Evolutionary conservation across 2,113 vertebrate genomes (phyloP), one percentile per base, ranked within the genome.

Genomic region (Lanius ludovicianus): DNA sequence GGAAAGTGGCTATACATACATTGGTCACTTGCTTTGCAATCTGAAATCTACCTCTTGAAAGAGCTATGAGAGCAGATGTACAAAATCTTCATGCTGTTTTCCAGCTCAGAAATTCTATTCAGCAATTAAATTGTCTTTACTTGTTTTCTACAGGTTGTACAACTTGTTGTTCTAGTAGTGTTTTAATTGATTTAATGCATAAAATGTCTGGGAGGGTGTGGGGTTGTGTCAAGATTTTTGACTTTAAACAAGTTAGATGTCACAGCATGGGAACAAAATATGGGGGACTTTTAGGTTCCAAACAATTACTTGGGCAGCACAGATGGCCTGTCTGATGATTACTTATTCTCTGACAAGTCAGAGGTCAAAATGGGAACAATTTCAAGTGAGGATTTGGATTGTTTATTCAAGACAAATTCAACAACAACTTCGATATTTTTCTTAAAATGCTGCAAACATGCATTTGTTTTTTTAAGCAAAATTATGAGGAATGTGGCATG

Each of bases 21-120:
- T 44, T 86, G 25, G 21, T 83, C 37, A 8, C 22, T 94, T 84
- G 35, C 62, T 97, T 97, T 92, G 76, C 56, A 96, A 33, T 97
- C 93, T 74, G 12, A 56, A 47, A n/a, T 94, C 56, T 76, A 71
- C 31, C 39, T 91, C 74, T 90, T 93, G 73, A 96, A 97, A 94
- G 25, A 94, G 69, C 27, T 70, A 53, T 63, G 31, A 84, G 50
- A 57, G 92, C 50, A 42, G 31, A 67, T 76, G 68, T 11, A 62
- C 22, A 77, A 85, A 95, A 82, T 42, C 28, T 53, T 86, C 22
- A 41, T 39, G 68, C 57, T 93, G 15, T 90, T 97, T 95, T 95
- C 60, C 79, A 91, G 47, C 31, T 92, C 79, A 96, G 50, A 93
- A 64, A 94, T 41, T 87, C 24, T 87, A 87, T 28, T 95, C 21